phyloP scores from a whole-genome alignment of 64 coral and sea anemone genomes.

The Stichodactyla helianthus region DNA sequence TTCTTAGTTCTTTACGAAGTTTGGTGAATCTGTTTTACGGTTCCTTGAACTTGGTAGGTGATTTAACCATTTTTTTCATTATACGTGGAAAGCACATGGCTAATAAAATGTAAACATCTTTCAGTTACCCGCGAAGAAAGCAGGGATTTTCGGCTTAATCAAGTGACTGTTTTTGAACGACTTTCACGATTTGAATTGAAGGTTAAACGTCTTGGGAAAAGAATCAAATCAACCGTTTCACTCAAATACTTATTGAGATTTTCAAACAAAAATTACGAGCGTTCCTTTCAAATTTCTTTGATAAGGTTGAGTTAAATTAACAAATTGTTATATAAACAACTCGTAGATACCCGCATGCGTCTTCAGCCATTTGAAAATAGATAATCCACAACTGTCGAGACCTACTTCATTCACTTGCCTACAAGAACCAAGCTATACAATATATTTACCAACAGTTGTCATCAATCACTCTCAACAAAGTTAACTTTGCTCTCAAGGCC shows the following conservation, averaged over 20 bases:
- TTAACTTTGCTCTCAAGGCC: no score
- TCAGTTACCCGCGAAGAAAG: neutral
- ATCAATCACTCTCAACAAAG: neutral
- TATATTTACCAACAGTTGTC: neutral
- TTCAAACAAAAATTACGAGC: neutral
- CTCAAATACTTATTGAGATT: neutral
- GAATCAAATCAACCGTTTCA: neutral
- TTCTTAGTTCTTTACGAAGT: neutral
- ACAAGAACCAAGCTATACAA: neutral
- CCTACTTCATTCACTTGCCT: neutral
- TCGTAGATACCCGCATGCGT: neutral
- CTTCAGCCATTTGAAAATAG: neutral
- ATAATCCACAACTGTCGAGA: neutral
- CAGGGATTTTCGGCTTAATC: neutral
- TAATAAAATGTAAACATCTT: slow-evolving; percentile 2
- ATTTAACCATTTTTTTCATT: neutral
- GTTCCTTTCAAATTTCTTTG: neutral
- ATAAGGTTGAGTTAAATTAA: neutral
- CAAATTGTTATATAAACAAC: slow-evolving; percentile 1
- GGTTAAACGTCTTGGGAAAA: neutral
- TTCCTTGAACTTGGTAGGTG: neutral
- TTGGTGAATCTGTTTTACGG: neutral
- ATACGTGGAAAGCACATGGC: slow-evolving; percentile 5
- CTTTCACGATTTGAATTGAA: neutral
- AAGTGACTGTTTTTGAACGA: neutral